Percentiles rank a stretch among this genome's conserved stretches.
These are phyloP conservation scores for Cheirogaleus medius DNA, from an alignment of 2,113 vertebrate genomes.

Conservation along the genomic window DNA sequence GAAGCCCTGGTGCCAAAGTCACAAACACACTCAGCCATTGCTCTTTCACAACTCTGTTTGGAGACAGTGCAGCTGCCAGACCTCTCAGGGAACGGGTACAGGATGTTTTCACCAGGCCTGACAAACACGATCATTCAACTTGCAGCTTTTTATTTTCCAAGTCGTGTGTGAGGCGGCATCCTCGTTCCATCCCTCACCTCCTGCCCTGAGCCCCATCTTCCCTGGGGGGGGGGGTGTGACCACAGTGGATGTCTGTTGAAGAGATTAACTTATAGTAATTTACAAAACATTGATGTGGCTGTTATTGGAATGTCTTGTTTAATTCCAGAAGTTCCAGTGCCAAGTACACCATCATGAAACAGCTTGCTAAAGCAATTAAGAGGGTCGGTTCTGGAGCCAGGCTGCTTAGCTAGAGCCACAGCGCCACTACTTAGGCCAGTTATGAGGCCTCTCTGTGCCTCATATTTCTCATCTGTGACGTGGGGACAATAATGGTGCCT, in stretches of 20 bases:
- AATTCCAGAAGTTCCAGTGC: neutral
- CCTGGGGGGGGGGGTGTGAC: neutral
- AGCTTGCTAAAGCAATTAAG: neutral
- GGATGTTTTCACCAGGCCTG: neutral
- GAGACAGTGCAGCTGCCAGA: neutral
- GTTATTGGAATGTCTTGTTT: neutral
- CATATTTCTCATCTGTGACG: neutral
- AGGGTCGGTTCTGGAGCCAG: neutral
- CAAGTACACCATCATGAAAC: neutral
- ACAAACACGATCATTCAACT: neutral
- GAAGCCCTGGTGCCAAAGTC: neutral
- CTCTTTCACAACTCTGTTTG: neutral
- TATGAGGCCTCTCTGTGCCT: neutral
- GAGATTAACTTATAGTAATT: neutral
- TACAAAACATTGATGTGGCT: neutral
- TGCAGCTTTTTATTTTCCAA: neutral
- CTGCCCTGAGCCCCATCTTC: accelerated
- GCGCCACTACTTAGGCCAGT: neutral
- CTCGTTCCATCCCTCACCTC: neutral
- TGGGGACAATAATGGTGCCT: no score
- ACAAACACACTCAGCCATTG: neutral
- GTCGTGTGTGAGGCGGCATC: neutral
- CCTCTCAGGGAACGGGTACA: neutral
- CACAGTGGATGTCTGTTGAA: neutral
- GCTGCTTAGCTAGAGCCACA: neutral